Evolutionary conservation across 2,797 vertebrate species (phyloP).

Genomic region (Mastacembelus armatus): DNA sequence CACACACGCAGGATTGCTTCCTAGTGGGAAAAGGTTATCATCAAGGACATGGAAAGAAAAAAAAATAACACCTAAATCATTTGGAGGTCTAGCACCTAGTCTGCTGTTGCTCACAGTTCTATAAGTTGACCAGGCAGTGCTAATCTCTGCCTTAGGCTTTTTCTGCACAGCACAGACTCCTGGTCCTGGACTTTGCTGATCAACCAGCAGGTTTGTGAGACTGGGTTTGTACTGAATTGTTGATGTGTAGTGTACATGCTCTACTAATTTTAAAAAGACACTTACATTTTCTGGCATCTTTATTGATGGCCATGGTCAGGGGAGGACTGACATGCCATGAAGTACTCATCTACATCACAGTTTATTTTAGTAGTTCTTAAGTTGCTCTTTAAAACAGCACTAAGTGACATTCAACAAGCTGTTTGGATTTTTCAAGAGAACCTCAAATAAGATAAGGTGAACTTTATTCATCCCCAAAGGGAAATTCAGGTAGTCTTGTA

Average conservation of each 20-base stretch:
- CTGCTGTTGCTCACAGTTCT: neutral
- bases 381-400: too few relatives aligned
- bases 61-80: slow-evolving; percentile 30
- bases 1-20: neutral
- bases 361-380: too few relatives aligned
- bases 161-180: neutral
- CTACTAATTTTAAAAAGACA: too few relatives aligned
- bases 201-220: neutral
- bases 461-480: too few relatives aligned
- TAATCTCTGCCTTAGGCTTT: slow-evolving; percentile 27
- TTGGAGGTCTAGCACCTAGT: slow-evolving; percentile 1
- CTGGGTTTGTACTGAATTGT: neutral
- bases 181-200: neutral
- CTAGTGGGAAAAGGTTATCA: slow-evolving; percentile 25
- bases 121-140: neutral
- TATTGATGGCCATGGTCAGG: too few relatives aligned
- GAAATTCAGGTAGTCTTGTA: too few relatives aligned
- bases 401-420: too few relatives aligned
- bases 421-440: too few relatives aligned
- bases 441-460: too few relatives aligned
- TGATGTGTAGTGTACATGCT: neutral
- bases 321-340: too few relatives aligned
- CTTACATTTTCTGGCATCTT: too few relatives aligned
- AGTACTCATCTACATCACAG: too few relatives aligned
- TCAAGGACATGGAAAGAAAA: slow-evolving; percentile 34